Evolutionary conservation across 64 coral and sea anemone species (phyloP).

Genomic region (Orbicella faveolata): DNA sequence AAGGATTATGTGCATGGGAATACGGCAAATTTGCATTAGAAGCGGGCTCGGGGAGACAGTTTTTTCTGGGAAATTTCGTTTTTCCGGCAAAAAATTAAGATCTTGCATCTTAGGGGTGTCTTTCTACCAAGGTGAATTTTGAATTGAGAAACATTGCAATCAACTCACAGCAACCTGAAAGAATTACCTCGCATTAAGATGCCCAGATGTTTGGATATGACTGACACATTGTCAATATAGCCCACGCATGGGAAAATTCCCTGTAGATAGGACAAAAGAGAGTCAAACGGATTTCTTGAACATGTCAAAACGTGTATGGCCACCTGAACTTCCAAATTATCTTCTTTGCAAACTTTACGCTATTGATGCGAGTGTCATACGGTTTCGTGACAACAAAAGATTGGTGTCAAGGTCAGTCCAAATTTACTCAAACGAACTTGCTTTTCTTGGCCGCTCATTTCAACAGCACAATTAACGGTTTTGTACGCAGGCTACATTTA

Average conservation of each 20-base stretch:
- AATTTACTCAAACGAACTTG: not conserved
- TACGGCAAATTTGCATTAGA: conserved; percentile 56
- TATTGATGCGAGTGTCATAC: not conserved
- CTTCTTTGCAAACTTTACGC: not conserved
- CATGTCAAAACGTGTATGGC: conserved; percentile 2
- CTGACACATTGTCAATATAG: conserved; percentile 8
- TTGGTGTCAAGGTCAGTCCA: not conserved
- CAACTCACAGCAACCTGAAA: not conserved
- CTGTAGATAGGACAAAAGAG: conserved; percentile 13
- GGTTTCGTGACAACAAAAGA: not conserved
- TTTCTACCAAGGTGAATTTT: not conserved
- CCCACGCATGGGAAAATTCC: conserved; percentile 10
- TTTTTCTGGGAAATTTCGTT: not conserved
- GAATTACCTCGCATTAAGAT: not conserved
- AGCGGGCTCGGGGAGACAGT: not conserved
- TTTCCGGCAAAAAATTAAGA: not conserved
- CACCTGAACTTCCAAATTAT: conserved; percentile 23
- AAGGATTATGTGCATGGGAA: conserved; percentile 73
- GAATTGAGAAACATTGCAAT: not conserved
- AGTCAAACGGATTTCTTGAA: conserved; percentile 35
- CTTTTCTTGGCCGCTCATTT: not conserved
- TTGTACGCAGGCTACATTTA: not conserved
- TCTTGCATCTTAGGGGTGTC: not conserved
- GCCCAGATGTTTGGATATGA: not conserved
- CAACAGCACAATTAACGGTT: not conserved